These are phyloP conservation scores for Epinephelus lanceolatus DNA, from an alignment of 2,113 vertebrate genomes.

Conservation along the genomic window DNA sequence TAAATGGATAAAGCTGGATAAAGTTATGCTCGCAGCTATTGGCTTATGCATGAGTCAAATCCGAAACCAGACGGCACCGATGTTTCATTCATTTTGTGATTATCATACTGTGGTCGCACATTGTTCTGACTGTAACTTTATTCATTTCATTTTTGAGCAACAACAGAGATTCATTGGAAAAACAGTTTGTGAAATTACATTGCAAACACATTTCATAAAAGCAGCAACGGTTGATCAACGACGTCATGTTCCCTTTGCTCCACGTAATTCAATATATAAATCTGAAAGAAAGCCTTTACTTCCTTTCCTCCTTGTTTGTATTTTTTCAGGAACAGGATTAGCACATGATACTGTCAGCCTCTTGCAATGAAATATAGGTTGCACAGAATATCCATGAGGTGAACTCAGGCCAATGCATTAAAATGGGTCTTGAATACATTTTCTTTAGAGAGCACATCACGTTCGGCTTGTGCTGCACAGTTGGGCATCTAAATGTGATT, in stretches of 20 bases:
- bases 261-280: constrained; percentile 39
- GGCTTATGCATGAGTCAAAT: constrained; percentile 59
- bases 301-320: not conserved
- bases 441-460: constrained; percentile 51
- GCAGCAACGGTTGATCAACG: constrained; percentile 46
- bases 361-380: constrained; percentile 42
- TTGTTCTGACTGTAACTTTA: constrained; percentile 28
- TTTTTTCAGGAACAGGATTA: constrained; percentile 40
- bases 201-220: constrained; percentile 64
- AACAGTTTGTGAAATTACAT: constrained; percentile 49
- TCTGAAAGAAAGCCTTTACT: constrained; percentile 34
- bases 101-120: not conserved
- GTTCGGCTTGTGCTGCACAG: constrained; percentile 51
- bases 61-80: constrained; percentile 39
- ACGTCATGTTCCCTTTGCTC: constrained; percentile 16
- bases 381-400: constrained; percentile 52
- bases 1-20: constrained; percentile 69
- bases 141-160: constrained; percentile 37
- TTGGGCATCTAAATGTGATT: constrained; percentile 59
- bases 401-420: constrained; percentile 53
- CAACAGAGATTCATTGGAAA: constrained; percentile 11
- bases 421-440: constrained; percentile 64
- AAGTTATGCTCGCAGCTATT: constrained; percentile 63
- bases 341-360: constrained; percentile 16
- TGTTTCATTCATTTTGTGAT: constrained; percentile 42